phyloP scores from a whole-genome alignment of 2,888 invertebrate genomes.

The Dynastes maya region DNA sequence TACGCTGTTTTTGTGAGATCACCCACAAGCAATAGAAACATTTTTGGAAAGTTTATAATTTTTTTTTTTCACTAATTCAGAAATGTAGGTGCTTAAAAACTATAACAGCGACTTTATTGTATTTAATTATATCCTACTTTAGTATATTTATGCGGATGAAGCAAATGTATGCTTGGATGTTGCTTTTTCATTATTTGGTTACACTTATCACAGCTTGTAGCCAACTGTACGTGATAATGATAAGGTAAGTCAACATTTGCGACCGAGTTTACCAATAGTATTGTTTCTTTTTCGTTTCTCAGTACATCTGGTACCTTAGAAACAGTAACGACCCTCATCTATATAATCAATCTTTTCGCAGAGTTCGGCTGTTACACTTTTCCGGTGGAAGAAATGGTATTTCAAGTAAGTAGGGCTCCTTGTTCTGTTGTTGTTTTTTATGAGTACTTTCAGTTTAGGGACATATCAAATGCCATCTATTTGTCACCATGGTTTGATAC shows the following conservation, averaged over 20 bases:
- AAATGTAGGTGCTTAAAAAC: no score
- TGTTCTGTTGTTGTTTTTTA: no score
- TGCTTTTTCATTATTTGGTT: conserved; percentile 35
- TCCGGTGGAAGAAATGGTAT: conserved; percentile 42
- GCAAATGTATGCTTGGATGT: conserved; percentile 34
- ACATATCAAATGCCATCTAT: conserved; percentile 34
- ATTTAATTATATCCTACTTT: neutral
- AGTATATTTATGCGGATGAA: conserved; percentile 29
- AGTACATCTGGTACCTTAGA: neutral
- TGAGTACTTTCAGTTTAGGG: conserved; percentile 4
- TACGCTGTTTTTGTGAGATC: no score
- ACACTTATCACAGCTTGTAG: conserved; percentile 37
- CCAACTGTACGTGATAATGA: conserved; percentile 38
- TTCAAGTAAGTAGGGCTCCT: conserved; percentile 23
- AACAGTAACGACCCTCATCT: neutral
- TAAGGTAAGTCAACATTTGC: conserved; percentile 19
- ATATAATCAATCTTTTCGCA: conserved; percentile 21
- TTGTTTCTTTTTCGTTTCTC: neutral
- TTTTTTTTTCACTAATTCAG: no score
- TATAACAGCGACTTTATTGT: no score
- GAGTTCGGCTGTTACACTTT: conserved; percentile 43
- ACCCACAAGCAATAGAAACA: no score
- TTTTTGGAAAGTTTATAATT: no score
- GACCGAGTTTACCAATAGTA: neutral
- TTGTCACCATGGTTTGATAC: conserved; percentile 40